Percentiles rank a stretch among this genome's conserved stretches.
phyloP scores from a whole-genome alignment of 2,113 vertebrate genomes.

The Megaleporinus macrocephalus region DNA sequence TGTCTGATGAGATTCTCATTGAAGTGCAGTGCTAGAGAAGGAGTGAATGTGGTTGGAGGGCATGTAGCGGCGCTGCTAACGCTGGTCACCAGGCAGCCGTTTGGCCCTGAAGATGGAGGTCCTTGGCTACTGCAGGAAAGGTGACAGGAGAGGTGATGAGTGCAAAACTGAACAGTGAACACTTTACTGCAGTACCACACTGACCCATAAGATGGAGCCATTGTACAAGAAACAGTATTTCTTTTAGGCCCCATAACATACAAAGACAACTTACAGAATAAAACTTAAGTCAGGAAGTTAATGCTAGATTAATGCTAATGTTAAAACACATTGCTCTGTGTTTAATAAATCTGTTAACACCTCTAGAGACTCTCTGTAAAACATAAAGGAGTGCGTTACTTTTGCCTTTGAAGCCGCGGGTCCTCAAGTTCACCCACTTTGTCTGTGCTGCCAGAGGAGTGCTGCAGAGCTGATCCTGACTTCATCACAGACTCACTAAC shows the following conservation, averaged over 20 bases:
- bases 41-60: conserved; percentile 86
- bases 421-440: conserved; percentile 85
- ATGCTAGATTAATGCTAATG: too few species aligned
- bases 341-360: too few species aligned
- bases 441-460: conserved; percentile 80
- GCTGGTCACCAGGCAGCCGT: conserved; percentile 67
- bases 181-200: conserved; percentile 1
- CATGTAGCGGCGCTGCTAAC: conserved; percentile 77
- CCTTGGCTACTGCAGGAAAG: conserved; percentile 84
- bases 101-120: conserved; percentile 86
- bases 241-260: background rate
- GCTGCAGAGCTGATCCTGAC: conserved; percentile 85
- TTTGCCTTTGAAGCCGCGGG: conserved; percentile 93
- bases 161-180: too few species aligned
- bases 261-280: too few species aligned
- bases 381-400: conserved; percentile 68
- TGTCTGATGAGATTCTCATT: conserved; percentile 97
- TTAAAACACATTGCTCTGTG: too few species aligned
- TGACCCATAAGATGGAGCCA: conserved; percentile 32
- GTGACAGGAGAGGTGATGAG: conserved; percentile 52
- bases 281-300: too few species aligned
- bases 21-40: conserved; percentile 93
- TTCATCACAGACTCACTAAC: conserved; percentile 87
- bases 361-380: background rate
- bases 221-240: background rate